Percentiles rank a stretch among this genome's conserved stretches.
phyloP scores from a whole-genome alignment of 92 coral and sea anemone genomes.

The Siderastrea siderea region DNA sequence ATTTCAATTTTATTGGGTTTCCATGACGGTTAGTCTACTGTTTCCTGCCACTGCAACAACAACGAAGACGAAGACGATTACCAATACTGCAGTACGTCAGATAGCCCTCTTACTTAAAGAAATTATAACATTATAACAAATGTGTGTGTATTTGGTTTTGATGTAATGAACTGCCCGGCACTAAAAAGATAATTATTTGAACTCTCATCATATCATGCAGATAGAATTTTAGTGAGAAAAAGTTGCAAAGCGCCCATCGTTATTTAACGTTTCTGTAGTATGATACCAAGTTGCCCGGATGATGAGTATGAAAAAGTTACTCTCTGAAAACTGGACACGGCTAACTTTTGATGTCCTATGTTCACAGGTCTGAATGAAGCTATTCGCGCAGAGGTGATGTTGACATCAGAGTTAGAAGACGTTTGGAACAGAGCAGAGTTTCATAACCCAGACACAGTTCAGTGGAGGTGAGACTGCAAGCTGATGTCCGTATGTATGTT shows the following conservation, averaged over 20 bases:
- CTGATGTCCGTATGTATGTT: neutral
- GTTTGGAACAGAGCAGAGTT: conserved; percentile 58
- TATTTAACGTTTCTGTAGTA: too few species aligned
- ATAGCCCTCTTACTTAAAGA: neutral
- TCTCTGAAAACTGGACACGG: neutral
- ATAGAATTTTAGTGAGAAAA: too few species aligned
- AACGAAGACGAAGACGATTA: too few species aligned
- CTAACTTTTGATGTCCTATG: neutral
- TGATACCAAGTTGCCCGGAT: too few species aligned
- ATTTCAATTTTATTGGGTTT: neutral
- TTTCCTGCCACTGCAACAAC: too few species aligned
- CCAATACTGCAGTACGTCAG: neutral
- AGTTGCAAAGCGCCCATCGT: too few species aligned
- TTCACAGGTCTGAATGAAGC: conserved; percentile 56
- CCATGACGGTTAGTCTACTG: too few species aligned
- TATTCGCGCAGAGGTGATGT: conserved; percentile 57
- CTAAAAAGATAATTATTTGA: too few species aligned
- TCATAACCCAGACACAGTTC: conserved; percentile 32
- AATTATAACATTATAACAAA: neutral
- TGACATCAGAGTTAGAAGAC: conserved; percentile 53
- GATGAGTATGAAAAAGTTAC: neutral
- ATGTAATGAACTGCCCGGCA: too few species aligned
- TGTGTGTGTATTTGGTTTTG: too few species aligned
- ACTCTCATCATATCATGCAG: too few species aligned
- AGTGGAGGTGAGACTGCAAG: conserved; percentile 62